A percentile compares a stretch with the other conserved stretches of the same genome.
Evolutionary conservation across 2,888 invertebrate genomes (phyloP).

Genomic region (Athrips mouffetella): DNA sequence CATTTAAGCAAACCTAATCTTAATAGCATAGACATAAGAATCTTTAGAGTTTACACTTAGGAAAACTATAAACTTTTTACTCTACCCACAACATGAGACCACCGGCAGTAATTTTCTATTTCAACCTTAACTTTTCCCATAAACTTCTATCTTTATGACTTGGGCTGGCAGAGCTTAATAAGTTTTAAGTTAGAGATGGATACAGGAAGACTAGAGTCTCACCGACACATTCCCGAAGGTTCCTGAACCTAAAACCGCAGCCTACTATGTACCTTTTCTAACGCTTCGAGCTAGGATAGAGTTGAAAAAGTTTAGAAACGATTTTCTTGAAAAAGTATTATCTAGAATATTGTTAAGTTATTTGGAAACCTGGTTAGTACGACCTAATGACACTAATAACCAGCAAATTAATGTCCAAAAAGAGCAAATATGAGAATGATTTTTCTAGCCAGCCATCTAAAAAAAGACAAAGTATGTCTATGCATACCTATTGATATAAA

Average conservation of each 20-base stretch:
- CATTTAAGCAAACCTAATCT: no score
- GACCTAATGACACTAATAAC: no score
- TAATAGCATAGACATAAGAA: no score
- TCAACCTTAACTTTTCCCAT: neutral
- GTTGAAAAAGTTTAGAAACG: conserved; percentile 25
- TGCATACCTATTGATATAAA: neutral
- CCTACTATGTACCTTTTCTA: conserved; percentile 29
- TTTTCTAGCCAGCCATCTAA: no score
- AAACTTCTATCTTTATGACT: neutral
- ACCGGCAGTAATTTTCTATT: no score
- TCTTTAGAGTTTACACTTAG: no score
- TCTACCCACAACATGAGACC: no score
- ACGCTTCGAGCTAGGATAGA: conserved; percentile 22
- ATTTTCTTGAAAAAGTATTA: neutral
- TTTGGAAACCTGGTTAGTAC: neutral
- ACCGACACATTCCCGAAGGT: conserved; percentile 11
- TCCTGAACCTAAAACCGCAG: conserved; percentile 17
- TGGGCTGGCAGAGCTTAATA: neutral
- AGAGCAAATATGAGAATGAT: no score
- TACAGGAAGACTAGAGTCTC: neutral
- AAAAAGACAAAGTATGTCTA: no score
- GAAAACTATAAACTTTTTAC: no score
- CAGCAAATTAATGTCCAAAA: no score
- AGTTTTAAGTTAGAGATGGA: neutral
- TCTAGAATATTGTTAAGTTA: neutral